phyloP scores from a whole-genome alignment of 2,113 vertebrate genomes.

The Mirza zaza region DNA sequence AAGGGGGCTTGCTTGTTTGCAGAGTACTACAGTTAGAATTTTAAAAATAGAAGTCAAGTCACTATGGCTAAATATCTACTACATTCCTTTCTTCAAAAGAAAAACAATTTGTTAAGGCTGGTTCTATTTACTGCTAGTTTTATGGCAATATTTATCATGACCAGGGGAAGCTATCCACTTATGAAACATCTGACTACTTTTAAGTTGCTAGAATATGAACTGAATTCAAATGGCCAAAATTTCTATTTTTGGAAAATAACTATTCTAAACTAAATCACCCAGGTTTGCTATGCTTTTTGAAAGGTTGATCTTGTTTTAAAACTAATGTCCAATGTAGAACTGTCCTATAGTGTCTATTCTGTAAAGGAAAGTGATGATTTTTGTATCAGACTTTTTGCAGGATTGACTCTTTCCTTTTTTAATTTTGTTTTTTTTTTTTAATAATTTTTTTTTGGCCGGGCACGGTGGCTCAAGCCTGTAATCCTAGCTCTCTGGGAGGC shows the following conservation, averaged over 20 bases:
- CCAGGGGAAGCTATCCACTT: background rate
- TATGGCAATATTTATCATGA: constrained; percentile 45
- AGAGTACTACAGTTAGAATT: background rate
- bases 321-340: background rate
- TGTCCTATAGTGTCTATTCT: background rate
- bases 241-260: constrained; percentile 49
- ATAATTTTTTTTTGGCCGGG: no score
- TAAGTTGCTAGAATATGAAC: constrained; percentile 43
- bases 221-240: constrained; percentile 34
- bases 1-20: background rate
- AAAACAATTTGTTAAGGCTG: background rate
- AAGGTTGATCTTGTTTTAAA: constrained; percentile 34
- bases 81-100: constrained; percentile 53
- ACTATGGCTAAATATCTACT: background rate
- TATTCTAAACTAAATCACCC: constrained; percentile 28
- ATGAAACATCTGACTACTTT: constrained; percentile 27
- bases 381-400: background rate
- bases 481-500: no score
- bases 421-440: no score
- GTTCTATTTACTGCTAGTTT: constrained; percentile 50
- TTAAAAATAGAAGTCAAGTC: constrained; percentile 44
- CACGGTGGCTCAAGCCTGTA: no score
- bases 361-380: constrained; percentile 3
- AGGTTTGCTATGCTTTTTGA: constrained; percentile 25
- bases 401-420: background rate